Evolutionary conservation across 2,113 vertebrate genomes (phyloP).

Genomic region (Otus sunia): DNA sequence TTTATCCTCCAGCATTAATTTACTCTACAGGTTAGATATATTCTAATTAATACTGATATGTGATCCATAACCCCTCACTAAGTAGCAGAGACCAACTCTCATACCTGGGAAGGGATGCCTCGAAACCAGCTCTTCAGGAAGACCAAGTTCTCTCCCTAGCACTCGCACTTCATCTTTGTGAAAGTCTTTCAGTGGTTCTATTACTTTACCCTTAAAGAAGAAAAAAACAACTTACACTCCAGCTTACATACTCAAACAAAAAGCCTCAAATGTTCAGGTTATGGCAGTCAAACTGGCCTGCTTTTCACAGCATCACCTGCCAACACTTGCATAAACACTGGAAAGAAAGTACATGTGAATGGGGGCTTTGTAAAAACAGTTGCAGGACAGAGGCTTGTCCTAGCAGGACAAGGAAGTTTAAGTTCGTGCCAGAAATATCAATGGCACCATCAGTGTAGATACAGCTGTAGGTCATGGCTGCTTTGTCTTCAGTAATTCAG

Average conservation of each 20-base stretch:
- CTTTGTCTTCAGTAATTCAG: background rate
- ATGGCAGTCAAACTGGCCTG: background rate
- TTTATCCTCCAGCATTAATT: background rate
- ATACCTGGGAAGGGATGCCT: slow-evolving; percentile 96
- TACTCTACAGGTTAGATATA: background rate
- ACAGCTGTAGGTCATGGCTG: background rate
- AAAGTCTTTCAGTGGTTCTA: slow-evolving; percentile 97
- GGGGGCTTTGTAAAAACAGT: background rate
- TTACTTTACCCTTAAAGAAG: slow-evolving; percentile 88
- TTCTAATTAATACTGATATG: background rate
- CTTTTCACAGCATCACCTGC: background rate
- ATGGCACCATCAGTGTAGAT: background rate
- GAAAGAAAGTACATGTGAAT: background rate
- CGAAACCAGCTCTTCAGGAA: slow-evolving; percentile 94
- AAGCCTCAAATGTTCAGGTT: background rate
- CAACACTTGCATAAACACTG: background rate
- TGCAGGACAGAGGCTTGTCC: background rate
- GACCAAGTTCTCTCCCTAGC: slow-evolving; percentile 91
- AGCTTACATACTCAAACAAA: background rate
- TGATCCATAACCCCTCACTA: background rate
- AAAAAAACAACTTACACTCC: background rate
- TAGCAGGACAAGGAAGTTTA: background rate
- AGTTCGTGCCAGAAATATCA: background rate
- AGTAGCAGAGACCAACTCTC: background rate
- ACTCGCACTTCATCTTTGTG: slow-evolving; percentile 98